These are phyloP conservation scores for Drosophila saltans DNA, from an alignment of 1,140 invertebrate species.

Conservation along the genomic window DNA sequence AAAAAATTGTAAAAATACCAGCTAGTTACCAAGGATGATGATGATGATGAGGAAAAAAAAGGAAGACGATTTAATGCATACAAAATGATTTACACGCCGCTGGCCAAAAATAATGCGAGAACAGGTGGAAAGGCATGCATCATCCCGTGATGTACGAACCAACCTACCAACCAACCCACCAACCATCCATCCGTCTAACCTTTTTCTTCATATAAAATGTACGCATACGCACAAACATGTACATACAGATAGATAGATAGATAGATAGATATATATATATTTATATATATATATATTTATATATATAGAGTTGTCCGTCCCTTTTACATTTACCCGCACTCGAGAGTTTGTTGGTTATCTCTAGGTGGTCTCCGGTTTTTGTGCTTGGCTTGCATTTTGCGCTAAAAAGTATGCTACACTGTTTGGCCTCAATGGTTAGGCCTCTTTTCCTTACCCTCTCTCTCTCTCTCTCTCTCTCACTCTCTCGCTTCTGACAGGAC, in stretches of 20 bases:
- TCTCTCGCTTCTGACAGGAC: constrained; percentile 45
- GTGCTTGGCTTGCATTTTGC: constrained; percentile 64
- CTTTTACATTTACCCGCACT: too few relatives aligned
- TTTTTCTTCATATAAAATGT: constrained; percentile 1
- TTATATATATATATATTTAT: neutral
- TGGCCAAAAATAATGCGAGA: constrained; percentile 75
- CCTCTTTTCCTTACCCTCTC: constrained; percentile 6
- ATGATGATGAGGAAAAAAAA: neutral
- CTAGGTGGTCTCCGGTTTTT: constrained; percentile 37
- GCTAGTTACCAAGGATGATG: neutral
- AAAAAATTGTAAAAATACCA: neutral
- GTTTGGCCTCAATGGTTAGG: constrained; percentile 52
- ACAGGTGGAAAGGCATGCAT: constrained; percentile 8
- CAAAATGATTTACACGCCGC: constrained; percentile 81
- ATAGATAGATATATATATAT: neutral
- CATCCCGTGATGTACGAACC: too few relatives aligned
- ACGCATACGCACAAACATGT: constrained; percentile 26
- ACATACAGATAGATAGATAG: neutral
- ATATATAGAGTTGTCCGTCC: too few relatives aligned
- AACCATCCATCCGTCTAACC: neutral
- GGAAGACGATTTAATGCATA: constrained; percentile 80
- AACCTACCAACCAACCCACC: neutral
- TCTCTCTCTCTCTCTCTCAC: constrained; percentile 5
- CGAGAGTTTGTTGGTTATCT: constrained; percentile 12
- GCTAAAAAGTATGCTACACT: constrained; percentile 76